Evolutionary conservation across 2,113 vertebrate species (phyloP).

Genomic region (Aldabrachelys gigantea): DNA sequence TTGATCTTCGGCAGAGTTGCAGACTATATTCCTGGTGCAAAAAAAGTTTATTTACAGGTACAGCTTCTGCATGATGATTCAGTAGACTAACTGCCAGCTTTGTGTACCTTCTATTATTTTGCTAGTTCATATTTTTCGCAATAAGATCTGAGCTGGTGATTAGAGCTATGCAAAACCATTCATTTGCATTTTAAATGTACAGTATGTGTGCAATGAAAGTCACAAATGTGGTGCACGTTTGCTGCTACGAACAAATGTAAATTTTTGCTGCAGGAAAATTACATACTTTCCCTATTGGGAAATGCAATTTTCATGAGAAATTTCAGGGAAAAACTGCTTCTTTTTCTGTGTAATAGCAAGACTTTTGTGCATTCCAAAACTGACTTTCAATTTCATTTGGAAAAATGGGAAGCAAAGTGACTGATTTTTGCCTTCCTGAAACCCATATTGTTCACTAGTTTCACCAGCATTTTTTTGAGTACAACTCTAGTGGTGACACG

Average conservation of each 20-base stretch:
- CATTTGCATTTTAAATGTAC: not conserved
- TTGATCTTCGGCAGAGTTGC: constrained; percentile 91
- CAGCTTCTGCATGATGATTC: not conserved
- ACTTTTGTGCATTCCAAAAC: not conserved
- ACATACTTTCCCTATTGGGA: not conserved
- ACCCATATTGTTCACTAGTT: not conserved
- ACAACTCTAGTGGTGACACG: not conserved
- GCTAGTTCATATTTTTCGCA: not conserved
- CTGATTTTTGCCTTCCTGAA: not conserved
- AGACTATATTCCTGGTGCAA: constrained; percentile 91
- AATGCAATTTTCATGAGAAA: not conserved
- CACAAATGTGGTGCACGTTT: not conserved
- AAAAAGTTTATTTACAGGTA: constrained; percentile 98
- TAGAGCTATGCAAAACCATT: not conserved
- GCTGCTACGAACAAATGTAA: not conserved
- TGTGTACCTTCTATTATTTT: not conserved
- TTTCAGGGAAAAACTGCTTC: not conserved
- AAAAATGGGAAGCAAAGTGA: not conserved
- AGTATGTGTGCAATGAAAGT: not conserved
- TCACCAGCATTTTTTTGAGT: not conserved
- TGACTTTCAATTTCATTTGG: not conserved
- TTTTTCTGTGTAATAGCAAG: not conserved
- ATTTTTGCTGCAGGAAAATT: not conserved
- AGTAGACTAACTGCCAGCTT: not conserved
- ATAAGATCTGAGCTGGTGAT: not conserved